Base-by-base conservation (phyloP, 2,797 vertebrate genomes). In the Sardinella longiceps region DNA sequence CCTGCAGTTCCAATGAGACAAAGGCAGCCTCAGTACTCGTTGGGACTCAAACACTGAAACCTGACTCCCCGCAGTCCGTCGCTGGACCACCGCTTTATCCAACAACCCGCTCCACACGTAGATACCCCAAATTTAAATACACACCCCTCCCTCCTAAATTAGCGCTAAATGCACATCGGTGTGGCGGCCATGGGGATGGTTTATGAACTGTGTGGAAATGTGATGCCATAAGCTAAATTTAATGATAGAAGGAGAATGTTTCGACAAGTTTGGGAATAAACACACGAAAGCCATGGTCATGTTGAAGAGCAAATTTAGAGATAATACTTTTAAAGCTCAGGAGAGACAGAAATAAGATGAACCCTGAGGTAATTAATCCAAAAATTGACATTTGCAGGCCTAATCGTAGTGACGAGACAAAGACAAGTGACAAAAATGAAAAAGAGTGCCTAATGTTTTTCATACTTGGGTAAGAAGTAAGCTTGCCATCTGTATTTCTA, bases 21-120 rank as follows among this genome's bases (percentile, higher is more conserved):
- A 97, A 97, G 96, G 94, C 96, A 92, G 96, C 95, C 95, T 97
- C 93, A 97, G 95, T 95, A 93, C 94, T 95, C 37, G 70, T 77
- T 43, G 37, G 70, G 70, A 77, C 70, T 77, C 87, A 91, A 91
- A 89, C 94, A 87, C 93, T 97, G 97, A 96, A 98, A 98, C 92
- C 88, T 80, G 97, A 98, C 94, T 94, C 97, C 90, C 50, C n/a
- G 58, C 80, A 90, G 85, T 88, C 92, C 90, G 91, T 91, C 92
- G 91, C 66, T 9, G 91, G 94, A 94, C 92, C 91, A 90, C 91
- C 86, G 89, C 93, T 56, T 87, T 92, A 94, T 93, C 88, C 91
- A 86, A 90, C 90, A 92, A 92, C 89, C 92, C 86, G 87, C 87
- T 92, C 89, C 91, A 77, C 70, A 82, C 77, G 83, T 63, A 43